Evolutionary conservation across 2,113 vertebrate species (phyloP).

Genomic region (Pituophis catenifer): DNA sequence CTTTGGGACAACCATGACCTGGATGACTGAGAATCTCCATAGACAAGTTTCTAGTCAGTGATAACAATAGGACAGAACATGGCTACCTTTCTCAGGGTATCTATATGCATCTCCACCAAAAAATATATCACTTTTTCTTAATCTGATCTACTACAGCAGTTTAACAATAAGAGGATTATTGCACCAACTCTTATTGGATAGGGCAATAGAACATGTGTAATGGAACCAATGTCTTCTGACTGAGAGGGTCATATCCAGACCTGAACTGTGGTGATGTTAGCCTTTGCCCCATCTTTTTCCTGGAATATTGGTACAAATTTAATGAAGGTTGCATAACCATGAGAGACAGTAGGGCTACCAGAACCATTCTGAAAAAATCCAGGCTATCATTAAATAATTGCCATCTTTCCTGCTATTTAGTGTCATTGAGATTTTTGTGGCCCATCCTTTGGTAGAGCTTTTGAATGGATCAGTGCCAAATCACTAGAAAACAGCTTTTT

Average conservation of each 20-base stretch:
- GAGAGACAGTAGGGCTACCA: neutral
- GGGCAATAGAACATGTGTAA: neutral
- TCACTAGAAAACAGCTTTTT: neutral
- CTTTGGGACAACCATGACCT: neutral
- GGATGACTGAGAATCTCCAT: neutral
- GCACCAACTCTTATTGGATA: neutral
- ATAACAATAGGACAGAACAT: neutral
- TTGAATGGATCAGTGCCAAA: neutral
- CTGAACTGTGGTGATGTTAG: neutral
- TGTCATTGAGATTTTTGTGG: neutral
- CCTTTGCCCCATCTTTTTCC: neutral
- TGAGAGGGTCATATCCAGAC: neutral
- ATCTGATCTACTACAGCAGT: neutral
- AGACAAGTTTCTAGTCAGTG: neutral
- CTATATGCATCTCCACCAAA: neutral
- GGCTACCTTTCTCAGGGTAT: neutral
- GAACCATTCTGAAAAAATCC: neutral
- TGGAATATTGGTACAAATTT: neutral
- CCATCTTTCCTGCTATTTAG: neutral
- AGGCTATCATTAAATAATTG: neutral
- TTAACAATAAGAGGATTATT: neutral
- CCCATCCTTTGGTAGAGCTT: neutral
- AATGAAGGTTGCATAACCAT: neutral
- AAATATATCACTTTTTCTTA: neutral
- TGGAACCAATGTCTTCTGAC: neutral